These are phyloP conservation scores for Pseudochaenichthys georgianus DNA, from an alignment of 2,797 vertebrate species.

Conservation along the genomic window DNA sequence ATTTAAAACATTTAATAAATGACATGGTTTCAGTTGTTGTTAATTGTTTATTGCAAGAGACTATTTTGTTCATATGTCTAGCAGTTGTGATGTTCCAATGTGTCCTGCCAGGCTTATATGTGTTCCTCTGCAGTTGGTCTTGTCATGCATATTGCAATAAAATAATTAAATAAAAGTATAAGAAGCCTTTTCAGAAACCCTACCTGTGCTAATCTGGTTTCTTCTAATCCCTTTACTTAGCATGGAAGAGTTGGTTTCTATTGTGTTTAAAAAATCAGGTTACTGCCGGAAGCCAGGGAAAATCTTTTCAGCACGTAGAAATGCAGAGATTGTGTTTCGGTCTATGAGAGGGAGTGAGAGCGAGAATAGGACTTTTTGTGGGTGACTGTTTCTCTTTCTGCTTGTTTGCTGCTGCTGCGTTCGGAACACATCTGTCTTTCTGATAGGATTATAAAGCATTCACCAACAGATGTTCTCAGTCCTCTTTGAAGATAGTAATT, in stretches of 20 bases:
- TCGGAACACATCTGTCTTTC: conserved; percentile 76
- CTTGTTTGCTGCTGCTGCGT: conserved; percentile 60
- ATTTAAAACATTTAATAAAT: not conserved
- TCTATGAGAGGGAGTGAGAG: conserved; percentile 3
- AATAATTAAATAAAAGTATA: not conserved
- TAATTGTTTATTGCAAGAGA: not conserved
- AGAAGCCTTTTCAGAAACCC: conserved; percentile 17
- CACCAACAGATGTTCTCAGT: conserved; percentile 74
- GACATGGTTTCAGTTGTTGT: not conserved
- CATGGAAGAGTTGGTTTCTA: conserved; percentile 37
- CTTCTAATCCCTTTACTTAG: conserved; percentile 40
- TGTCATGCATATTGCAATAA: not conserved
- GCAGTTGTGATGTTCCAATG: not conserved
- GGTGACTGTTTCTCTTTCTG: conserved; percentile 56
- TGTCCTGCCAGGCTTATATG: not conserved
- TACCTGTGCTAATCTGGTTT: conserved; percentile 38
- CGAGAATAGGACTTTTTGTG: conserved; percentile 21
- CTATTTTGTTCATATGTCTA: not conserved
- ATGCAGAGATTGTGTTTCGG: conserved; percentile 40
- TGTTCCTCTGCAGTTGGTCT: not conserved
- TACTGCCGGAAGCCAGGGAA: conserved; percentile 31
- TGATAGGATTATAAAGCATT: conserved; percentile 81
- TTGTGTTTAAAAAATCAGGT: conserved; percentile 39
- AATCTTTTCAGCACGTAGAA: conserved; percentile 54
- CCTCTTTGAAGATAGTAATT: conserved; percentile 70